Evolutionary conservation across 2,113 vertebrate genomes (phyloP), one percentile per base, ranked within the genome.

Genomic region (Rallus limicola): DNA sequence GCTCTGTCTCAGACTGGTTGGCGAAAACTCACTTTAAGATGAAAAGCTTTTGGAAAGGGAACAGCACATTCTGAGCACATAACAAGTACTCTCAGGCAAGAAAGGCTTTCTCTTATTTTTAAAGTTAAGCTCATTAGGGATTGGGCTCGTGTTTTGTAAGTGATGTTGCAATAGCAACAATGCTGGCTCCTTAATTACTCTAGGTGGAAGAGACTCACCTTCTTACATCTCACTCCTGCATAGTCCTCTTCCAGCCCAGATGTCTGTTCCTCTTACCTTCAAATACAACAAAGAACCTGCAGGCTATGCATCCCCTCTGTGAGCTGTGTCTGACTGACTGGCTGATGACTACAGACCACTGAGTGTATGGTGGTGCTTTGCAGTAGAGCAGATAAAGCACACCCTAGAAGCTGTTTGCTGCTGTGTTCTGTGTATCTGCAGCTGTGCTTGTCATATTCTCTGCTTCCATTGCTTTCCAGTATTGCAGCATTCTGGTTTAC

Each of bases 21-120:
- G 89, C 25, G 5, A 92, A 95, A 93, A 91, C 34, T 72, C 44
- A 71, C 59, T 94, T 85, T 83, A 94, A 92, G 94, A 95, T 94
- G 68, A 96, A 96, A 95, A 96, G 77, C 90, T 95, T 94, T 94
- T 96, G 93, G 93, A 97, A 96, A 83, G 90, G 92, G 95, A 95
- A 95, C 95, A 96, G 76, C 84, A 88, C 92, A 96, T 96, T 97
- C 84, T 96, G 91, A 94, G 93, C 44, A 67, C 93, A 87, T 71
- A 93, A 97, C 74, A 94, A 96, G 82, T 65, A 92, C 80, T 92
- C 84, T 75, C 82, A 81, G 58, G 92, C 78, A 91, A 94, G 44
- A 84, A 93, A 88, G 36, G 55, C 69, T 91, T 91, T 91, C 76
- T 91, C 93, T 58, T 77, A 84, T 92, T 96, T 96, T 96, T 94